Evolutionary conservation across 2,113 vertebrate genomes (phyloP), one percentile per base, ranked within the genome.

Genomic region (Todiramphus chloris): DNA sequence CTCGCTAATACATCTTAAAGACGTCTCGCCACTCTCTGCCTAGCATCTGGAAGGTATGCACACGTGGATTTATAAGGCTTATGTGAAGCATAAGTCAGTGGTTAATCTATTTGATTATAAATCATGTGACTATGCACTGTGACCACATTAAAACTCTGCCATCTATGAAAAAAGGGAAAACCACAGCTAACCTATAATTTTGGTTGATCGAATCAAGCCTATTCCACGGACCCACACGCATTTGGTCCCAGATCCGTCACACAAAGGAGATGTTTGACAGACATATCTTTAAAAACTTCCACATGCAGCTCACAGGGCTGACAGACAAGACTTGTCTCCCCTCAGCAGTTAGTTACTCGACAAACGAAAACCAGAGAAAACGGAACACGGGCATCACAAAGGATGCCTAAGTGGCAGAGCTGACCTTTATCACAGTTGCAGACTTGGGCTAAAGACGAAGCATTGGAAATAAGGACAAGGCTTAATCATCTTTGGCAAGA

Each of bases 121-220:
- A 97, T 93, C 96, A 94, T 6, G 7, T 87, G 91, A 82, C 93
- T 96, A 9, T 50, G 63, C 68, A 89, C 91, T 56, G 17, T 17
- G 86, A 97, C 94, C 97, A 94, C 97, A 97, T 97, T 85, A 97
- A 96, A 97, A 97, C 94, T 80, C 59, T 83, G 67, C 68, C 85
- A 80, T 72, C 77, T 50, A 74, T 69, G 91, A 60, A 92, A 91
- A 94, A 58, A 64, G 19, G 13, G 59, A 92, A 90, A 96, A 93
- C 78, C 68, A 73, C 14, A 73, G 85, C 90, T 86, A 96, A 77
- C 85, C 93, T 95, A 13, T 83, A 91, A 98, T 97, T 97, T 83
- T 60, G 91, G 83, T 60, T 28, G 25, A 79, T 60, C 87, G 95
- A 95, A 94, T 84, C 86, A 80, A 93, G 88, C 64, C 66, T 27